phyloP scores from a whole-genome alignment of 2,113 vertebrate species.

The Paradisaea rubra region DNA sequence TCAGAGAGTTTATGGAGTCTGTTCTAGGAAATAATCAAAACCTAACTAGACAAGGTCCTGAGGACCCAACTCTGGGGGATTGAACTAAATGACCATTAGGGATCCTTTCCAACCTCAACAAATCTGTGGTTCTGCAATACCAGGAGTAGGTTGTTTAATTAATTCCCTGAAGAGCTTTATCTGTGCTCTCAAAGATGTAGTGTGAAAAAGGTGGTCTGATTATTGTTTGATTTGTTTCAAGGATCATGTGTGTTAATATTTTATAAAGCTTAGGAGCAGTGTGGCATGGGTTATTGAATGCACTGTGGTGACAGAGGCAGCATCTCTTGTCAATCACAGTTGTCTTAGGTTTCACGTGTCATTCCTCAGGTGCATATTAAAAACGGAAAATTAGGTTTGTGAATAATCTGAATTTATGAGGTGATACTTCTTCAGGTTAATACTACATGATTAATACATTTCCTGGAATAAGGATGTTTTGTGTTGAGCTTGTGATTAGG shows the following conservation, averaged over 20 bases:
- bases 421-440: background rate
- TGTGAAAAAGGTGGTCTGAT: background rate
- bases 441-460: background rate
- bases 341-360: background rate
- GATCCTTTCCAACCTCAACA: background rate
- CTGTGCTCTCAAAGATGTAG: background rate
- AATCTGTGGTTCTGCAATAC: background rate
- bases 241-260: constrained; percentile 1
- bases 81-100: background rate
- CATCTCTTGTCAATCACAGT: constrained; percentile 13
- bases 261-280: background rate
- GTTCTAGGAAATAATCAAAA: background rate
- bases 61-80: rapidly evolving
- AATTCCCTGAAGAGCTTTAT: background rate
- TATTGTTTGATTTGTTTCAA: constrained; percentile 27
- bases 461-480: background rate
- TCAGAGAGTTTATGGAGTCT: background rate
- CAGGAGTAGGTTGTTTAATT: background rate
- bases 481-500: background rate
- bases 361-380: background rate
- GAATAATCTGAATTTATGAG: background rate
- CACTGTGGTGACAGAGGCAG: background rate
- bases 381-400: constrained; percentile 37
- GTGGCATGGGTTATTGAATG: constrained; percentile 18
- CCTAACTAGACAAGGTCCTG: background rate